phyloP scores from a whole-genome alignment of 2,888 invertebrate genomes.

The Scrobipalpa costella region DNA sequence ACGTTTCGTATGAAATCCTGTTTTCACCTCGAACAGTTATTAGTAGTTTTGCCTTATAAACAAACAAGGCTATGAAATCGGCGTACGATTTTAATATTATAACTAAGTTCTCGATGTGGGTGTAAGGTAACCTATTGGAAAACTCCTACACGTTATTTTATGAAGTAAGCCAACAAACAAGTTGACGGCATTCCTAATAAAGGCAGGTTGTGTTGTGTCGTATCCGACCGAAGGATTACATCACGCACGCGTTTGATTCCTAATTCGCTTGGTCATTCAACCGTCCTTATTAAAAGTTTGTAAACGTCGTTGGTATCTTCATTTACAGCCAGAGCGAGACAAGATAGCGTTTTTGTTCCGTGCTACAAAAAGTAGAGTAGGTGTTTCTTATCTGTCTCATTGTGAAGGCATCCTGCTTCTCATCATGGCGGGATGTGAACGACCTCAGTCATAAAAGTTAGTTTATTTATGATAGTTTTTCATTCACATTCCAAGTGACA shows the following conservation, averaged over 20 bases:
- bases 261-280: constrained; percentile 62
- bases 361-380: constrained; percentile 38
- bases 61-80: background rate
- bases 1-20: background rate
- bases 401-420: constrained; percentile 45
- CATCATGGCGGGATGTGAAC: constrained; percentile 52
- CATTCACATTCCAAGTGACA: constrained; percentile 51
- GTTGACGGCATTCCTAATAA: constrained; percentile 38
- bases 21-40: too few species aligned
- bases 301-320: constrained; percentile 35
- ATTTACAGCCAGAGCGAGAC: constrained; percentile 33
- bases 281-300: constrained; percentile 49
- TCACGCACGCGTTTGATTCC: constrained; percentile 51
- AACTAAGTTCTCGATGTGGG: background rate
- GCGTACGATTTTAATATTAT: constrained; percentile 1
- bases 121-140: background rate
- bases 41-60: background rate
- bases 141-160: constrained; percentile 8
- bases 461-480: constrained; percentile 56
- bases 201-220: constrained; percentile 29
- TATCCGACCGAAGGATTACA: constrained; percentile 42
- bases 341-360: constrained; percentile 32
- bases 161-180: background rate
- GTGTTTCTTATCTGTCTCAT: constrained; percentile 37
- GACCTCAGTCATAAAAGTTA: constrained; percentile 44